phyloP scores from a whole-genome alignment of 2,797 vertebrate genomes.

The Dromococcyx pavoninus region DNA sequence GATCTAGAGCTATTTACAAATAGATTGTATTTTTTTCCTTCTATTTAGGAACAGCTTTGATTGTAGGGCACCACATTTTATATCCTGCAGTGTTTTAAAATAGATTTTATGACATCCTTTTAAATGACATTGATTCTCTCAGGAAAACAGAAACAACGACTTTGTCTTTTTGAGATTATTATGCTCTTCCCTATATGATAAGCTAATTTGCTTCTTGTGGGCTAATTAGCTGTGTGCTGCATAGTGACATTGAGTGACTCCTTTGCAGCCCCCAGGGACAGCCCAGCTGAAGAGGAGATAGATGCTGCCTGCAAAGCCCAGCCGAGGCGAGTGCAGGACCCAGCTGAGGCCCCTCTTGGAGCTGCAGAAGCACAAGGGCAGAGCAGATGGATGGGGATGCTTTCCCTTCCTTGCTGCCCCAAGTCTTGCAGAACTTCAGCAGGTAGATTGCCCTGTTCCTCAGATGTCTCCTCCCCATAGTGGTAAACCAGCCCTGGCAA shows the following conservation, averaged over 20 bases:
- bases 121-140: background rate
- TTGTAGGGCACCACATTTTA: background rate
- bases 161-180: background rate
- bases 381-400: background rate
- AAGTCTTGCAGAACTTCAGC: background rate
- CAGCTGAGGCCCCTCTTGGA: background rate
- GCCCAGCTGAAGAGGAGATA: background rate
- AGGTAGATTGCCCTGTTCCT: accelerated
- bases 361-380: accelerated
- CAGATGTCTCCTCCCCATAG: accelerated
- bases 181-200: background rate
- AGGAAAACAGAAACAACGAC: background rate
- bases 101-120: background rate
- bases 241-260: background rate
- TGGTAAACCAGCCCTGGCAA: background rate
- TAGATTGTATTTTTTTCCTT: background rate
- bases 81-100: background rate
- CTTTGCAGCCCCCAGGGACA: background rate
- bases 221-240: background rate
- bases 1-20: background rate
- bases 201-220: background rate
- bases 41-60: background rate
- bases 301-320: background rate
- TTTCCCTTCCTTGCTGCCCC: background rate
- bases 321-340: background rate